A percentile compares a stretch with the other conserved stretches of the same genome.
phyloP scores from a whole-genome alignment of 1,140 invertebrate species.

The Spodoptera frugiperda region DNA sequence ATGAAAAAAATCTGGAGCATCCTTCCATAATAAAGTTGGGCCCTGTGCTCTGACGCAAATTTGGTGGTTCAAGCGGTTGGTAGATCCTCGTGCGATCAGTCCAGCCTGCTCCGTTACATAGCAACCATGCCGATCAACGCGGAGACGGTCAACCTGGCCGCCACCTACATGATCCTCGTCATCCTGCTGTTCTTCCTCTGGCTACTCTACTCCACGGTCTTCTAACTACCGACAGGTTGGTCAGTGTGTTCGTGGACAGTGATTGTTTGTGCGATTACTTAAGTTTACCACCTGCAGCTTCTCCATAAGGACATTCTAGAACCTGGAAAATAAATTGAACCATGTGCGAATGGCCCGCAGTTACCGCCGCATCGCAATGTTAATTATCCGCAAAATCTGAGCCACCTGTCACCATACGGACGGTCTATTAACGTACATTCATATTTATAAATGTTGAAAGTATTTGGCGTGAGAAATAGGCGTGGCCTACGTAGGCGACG shows the following conservation, averaged over 20 bases:
- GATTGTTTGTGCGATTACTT: conserved; percentile 13
- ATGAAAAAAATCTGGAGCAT: conserved; percentile 33
- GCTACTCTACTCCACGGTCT: conserved; percentile 82
- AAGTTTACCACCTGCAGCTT: not conserved
- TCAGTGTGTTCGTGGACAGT: conserved; percentile 54
- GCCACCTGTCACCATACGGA: conserved; percentile 58
- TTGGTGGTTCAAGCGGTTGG: conserved; percentile 49
- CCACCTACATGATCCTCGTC: conserved; percentile 85
- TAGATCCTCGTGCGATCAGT: conserved; percentile 70
- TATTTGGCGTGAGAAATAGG: conserved; percentile 66
- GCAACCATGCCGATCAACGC: conserved; percentile 84
- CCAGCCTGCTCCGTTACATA: conserved; percentile 56
- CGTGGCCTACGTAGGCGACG: conserved; percentile 70
- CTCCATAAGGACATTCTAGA: not conserved
- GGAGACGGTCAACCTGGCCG: conserved; percentile 83
- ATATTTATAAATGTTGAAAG: conserved; percentile 77
- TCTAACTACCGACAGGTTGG: conserved; percentile 60
- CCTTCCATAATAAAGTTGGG: conserved; percentile 51
- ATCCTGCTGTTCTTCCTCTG: conserved; percentile 83
- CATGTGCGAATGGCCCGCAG: not conserved
- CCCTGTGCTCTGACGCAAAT: conserved; percentile 68
- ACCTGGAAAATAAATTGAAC: not conserved
- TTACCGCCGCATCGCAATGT: conserved; percentile 1
- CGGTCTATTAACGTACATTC: conserved; percentile 62
- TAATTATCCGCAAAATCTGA: conserved; percentile 31